Evolutionary conservation across 2,888 invertebrate genomes (phyloP).

Genomic region (Cactoblastis cactorum): DNA sequence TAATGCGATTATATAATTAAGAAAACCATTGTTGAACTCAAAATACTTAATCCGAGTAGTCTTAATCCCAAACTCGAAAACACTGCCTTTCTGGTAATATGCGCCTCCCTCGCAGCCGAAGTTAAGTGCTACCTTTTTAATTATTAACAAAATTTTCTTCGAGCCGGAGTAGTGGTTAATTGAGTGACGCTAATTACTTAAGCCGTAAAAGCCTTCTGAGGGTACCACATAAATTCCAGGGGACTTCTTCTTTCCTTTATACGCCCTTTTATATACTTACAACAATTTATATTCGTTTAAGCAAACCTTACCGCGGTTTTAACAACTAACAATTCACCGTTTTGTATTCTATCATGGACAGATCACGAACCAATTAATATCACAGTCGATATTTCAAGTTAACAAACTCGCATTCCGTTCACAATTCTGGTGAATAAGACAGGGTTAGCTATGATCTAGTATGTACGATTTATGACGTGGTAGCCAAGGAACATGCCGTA

Average conservation of each 20-base stretch:
- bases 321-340: slow-evolving; percentile 7
- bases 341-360: slow-evolving; percentile 11
- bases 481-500: not conserved
- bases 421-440: not conserved
- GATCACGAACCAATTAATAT: slow-evolving; percentile 12
- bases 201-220: slow-evolving; percentile 69
- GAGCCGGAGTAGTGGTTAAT: slow-evolving; percentile 65
- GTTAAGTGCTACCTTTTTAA: slow-evolving; percentile 76
- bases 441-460: not conserved
- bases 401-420: slow-evolving; percentile 8
- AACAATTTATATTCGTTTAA: slow-evolving; percentile 40
- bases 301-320: slow-evolving; percentile 14
- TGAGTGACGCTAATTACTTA: slow-evolving; percentile 77
- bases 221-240: slow-evolving; percentile 55
- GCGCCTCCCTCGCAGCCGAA: slow-evolving; percentile 33
- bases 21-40: not conserved
- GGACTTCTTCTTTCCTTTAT: slow-evolving; percentile 59
- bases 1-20: not conserved
- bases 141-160: slow-evolving; percentile 75
- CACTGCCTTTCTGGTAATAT: slow-evolving; percentile 26
- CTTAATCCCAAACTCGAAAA: not conserved
- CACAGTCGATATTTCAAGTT: slow-evolving; percentile 8
- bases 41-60: not conserved
- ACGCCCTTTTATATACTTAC: slow-evolving; percentile 41
- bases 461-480: not conserved